A percentile compares a stretch with the other conserved stretches of the same genome.
phyloP scores from a whole-genome alignment of 2,797 vertebrate species.

The Notoglanidium macrostoma region DNA sequence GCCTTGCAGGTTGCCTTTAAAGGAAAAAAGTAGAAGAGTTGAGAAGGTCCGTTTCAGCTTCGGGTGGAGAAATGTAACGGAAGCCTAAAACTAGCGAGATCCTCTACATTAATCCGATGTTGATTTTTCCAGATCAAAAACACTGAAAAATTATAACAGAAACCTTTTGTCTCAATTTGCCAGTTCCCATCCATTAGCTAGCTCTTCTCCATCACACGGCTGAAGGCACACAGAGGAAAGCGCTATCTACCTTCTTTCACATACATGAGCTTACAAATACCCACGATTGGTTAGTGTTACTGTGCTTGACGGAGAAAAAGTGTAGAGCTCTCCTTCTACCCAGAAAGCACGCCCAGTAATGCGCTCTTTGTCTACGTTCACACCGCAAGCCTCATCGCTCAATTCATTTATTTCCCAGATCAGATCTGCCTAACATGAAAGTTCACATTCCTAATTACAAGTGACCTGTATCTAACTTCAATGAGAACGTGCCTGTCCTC shows the following conservation, averaged over 20 bases:
- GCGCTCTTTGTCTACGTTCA: too few relatives aligned
- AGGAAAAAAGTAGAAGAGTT: background rate
- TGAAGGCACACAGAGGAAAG: background rate
- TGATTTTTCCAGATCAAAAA: background rate
- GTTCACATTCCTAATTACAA: too few relatives aligned
- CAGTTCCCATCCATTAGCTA: background rate
- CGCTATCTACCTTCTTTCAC: background rate
- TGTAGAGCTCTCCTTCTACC: background rate
- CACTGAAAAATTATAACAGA: background rate
- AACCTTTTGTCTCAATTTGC: background rate
- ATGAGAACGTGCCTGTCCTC: too few relatives aligned
- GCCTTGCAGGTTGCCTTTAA: background rate
- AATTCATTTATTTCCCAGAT: too few relatives aligned
- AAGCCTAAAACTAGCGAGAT: background rate
- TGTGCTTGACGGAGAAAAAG: background rate
- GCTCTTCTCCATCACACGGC: background rate
- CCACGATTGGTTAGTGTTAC: background rate
- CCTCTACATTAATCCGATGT: background rate
- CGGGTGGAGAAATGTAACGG: background rate
- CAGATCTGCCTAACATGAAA: too few relatives aligned
- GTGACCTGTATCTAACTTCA: too few relatives aligned
- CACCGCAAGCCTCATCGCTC: too few relatives aligned
- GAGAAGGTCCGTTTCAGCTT: background rate
- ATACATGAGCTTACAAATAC: background rate
- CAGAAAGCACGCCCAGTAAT: too few relatives aligned